Conservation (phyloP, 2,888 invertebrate genomes). For the Cantharis flavilabris region DNA sequence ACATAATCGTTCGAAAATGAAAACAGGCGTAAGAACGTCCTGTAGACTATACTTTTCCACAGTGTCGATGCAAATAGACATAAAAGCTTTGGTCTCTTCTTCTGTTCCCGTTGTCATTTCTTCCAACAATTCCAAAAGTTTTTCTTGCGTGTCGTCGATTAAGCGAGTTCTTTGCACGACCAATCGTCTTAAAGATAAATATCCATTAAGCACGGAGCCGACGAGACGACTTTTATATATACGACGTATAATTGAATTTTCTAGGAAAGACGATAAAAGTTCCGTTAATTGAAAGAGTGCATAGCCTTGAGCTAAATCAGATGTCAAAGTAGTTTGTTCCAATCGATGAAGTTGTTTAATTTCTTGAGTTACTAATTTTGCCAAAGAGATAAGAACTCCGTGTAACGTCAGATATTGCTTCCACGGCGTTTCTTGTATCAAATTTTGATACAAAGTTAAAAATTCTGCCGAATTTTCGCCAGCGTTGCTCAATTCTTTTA, state of each 20-base stretch:
- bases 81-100: slow-evolving; percentile 94
- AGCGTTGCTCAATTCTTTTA: slow-evolving; percentile 82
- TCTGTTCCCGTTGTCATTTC: slow-evolving; percentile 96
- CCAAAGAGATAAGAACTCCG: slow-evolving; percentile 83
- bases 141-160: slow-evolving; percentile 96
- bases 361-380: slow-evolving; percentile 84
- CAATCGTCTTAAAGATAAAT: slow-evolving; percentile 85
- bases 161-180: slow-evolving; percentile 93
- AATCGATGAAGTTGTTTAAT: slow-evolving; percentile 85
- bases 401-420: slow-evolving; percentile 89
- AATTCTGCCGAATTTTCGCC: slow-evolving; percentile 95
- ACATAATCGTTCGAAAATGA: slow-evolving; percentile 95
- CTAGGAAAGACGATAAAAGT: slow-evolving; percentile 84
- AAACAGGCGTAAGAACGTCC: slow-evolving; percentile 95
- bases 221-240: slow-evolving; percentile 89
- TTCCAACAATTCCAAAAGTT: slow-evolving; percentile 87
- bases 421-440: slow-evolving; percentile 89
- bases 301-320: slow-evolving; percentile 91
- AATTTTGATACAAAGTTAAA: slow-evolving; percentile 80
- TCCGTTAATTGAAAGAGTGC: slow-evolving; percentile 90
- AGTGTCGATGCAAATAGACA: slow-evolving; percentile 96
- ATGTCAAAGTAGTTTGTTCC: slow-evolving; percentile 91
- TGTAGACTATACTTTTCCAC: slow-evolving; percentile 88
- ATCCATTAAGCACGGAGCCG: slow-evolving; percentile 91
- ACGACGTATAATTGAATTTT: slow-evolving; percentile 83